Evolutionary conservation across 1,140 invertebrate species (phyloP), one percentile per base, ranked within the genome.

Genomic region (Eumaeus atala): DNA sequence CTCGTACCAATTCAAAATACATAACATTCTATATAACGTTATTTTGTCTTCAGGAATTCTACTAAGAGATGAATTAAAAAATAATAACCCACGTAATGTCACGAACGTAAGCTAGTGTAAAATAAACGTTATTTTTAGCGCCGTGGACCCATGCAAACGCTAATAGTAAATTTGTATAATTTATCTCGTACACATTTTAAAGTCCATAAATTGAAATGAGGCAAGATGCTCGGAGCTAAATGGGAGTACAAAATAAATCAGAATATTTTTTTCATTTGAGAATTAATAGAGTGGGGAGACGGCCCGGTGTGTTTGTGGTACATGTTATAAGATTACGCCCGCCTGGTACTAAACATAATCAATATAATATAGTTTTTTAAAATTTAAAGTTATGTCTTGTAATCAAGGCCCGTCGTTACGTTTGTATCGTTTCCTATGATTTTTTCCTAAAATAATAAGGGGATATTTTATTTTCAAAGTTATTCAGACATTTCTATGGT

Each of bases 201-300:
- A 66, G 59, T 59, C 71, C 70, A 79, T 85, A 84, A 85, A 84
- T 85, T 83, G 78, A 85, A 85, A 83, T 85, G 76, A 82, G 83
- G 74, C 76, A 79, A 72, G 67, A 61, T 68, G 60, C 56, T 59
- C 67, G 69, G 67, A 66, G 72, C 72, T 74, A 69, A 72, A 73
- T 74, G 70, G 67, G 60, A 72, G 64, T 66, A 83, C 83, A 81
- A 83, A 85, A 81, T 76, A 81, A 77, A 63, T 51, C 61, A 38
- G 40, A 5, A 44, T 16, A 67, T 77, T 78, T 76, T 73, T 74
- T 70, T 71, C 67, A 75, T 53, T 42, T 77, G 76, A 76, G 69
- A 71, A 75, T 76, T 79, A 75, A 80, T 80, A 80, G 75, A 73
- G 64, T 61, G 64, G 52, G 59, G 67, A 66, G 67, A 65, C 70